Percentiles rank a stretch among this genome's conserved stretches.
Conservation (phyloP, 1,140 invertebrate species). For the Neuroterus valhalla region DNA sequence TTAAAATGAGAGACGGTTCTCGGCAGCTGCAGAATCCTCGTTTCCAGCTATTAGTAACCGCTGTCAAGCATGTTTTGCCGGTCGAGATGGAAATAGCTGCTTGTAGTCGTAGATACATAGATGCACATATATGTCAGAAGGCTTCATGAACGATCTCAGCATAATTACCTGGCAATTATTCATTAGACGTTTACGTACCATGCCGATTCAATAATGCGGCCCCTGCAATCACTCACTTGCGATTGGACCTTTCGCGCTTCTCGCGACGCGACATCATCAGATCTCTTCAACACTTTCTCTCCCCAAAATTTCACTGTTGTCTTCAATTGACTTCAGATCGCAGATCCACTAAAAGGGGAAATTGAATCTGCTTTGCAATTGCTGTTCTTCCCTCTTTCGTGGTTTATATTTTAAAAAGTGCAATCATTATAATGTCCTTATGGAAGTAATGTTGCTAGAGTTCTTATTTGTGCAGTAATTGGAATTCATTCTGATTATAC, state of each 20-base stretch:
- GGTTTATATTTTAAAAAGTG: too few relatives aligned
- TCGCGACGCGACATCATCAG: slow-evolving; percentile 12
- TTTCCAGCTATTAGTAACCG: slow-evolving; percentile 50
- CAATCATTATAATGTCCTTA: too few relatives aligned
- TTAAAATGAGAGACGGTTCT: slow-evolving; percentile 56
- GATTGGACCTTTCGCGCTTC: slow-evolving; percentile 45
- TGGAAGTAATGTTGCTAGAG: too few relatives aligned
- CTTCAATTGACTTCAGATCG: neutral
- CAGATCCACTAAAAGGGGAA: slow-evolving; percentile 6
- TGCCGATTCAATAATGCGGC: slow-evolving; percentile 11
- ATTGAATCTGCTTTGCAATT: neutral
- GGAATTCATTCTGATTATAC: too few relatives aligned
- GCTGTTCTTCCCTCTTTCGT: neutral
- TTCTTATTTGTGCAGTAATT: too few relatives aligned
- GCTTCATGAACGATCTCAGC: slow-evolving; percentile 37
- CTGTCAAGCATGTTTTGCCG: slow-evolving; percentile 43
- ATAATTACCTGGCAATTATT: slow-evolving; percentile 45
- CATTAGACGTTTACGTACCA: slow-evolving; percentile 22
- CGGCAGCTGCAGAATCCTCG: slow-evolving; percentile 56
- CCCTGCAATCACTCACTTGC: slow-evolving; percentile 43
- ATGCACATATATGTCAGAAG: slow-evolving; percentile 40
- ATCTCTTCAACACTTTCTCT: neutral
- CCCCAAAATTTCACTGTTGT: neutral
- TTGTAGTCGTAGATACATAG: slow-evolving; percentile 32
- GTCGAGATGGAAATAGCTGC: slow-evolving; percentile 51